These are phyloP conservation scores for Micrastur ruficollis DNA, from an alignment of 2,797 vertebrate species.

Conservation along the genomic window DNA sequence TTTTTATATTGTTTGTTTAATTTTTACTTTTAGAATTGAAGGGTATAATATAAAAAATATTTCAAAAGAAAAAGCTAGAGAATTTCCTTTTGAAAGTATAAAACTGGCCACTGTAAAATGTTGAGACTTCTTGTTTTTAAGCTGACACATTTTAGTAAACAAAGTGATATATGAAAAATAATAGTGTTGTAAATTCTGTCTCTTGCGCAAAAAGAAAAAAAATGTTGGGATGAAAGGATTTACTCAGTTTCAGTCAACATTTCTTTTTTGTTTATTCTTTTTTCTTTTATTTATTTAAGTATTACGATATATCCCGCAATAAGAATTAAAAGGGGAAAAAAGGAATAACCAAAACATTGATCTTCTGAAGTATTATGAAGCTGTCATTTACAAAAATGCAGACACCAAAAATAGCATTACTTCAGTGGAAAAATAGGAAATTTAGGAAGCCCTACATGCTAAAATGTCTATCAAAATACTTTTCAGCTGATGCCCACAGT, in stretches of 20 bases:
- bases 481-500: neutral
- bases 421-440: neutral
- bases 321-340: neutral
- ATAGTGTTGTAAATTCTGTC: neutral
- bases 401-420: neutral
- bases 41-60: neutral
- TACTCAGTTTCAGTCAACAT: neutral
- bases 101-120: neutral
- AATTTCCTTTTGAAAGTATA: neutral
- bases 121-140: neutral
- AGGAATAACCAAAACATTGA: neutral
- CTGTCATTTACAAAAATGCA: neutral
- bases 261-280: neutral
- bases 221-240: neutral
- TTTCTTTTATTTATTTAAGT: neutral
- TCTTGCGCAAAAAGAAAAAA: neutral
- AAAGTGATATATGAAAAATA: neutral
- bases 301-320: neutral
- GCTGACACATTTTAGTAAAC: neutral
- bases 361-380: neutral
- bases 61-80: neutral
- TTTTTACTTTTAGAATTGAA: neutral
- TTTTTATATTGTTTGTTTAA: neutral
- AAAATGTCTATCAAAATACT: neutral
- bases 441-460: neutral